Conservation (phyloP, 2,113 vertebrate species). For the Coracopsis vasa region DNA sequence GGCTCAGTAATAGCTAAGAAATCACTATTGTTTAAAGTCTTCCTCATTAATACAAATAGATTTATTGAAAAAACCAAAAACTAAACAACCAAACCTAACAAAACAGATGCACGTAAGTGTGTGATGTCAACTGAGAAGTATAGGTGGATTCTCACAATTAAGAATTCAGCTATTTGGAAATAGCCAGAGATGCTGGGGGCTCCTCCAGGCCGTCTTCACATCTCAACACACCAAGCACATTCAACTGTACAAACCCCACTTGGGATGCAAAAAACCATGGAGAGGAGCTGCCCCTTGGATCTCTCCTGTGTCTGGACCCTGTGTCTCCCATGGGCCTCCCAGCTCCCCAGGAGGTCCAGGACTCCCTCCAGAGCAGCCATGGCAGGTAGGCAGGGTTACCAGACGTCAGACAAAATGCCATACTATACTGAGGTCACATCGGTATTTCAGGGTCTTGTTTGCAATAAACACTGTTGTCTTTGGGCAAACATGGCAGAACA, state of each 20-base stretch:
- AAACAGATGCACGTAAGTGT: background rate
- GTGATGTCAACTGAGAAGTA: background rate
- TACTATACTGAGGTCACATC: background rate
- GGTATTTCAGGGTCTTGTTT: background rate
- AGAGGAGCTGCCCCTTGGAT: background rate
- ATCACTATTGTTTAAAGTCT: background rate
- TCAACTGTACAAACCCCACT: background rate
- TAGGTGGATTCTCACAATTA: background rate
- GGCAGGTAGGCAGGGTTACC: background rate
- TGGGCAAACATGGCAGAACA: background rate
- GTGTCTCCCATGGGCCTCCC: background rate
- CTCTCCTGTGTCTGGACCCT: background rate
- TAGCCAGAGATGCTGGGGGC: rapidly evolving
- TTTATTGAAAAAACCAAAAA: background rate
- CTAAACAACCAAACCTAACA: background rate
- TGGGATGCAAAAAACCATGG: background rate
- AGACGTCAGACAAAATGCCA: rapidly evolving
- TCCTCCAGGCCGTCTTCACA: background rate
- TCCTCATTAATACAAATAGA: background rate
- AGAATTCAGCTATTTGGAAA: background rate
- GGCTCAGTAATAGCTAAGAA: background rate
- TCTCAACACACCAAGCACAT: background rate
- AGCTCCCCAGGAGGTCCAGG: background rate
- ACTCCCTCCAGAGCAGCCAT: background rate
- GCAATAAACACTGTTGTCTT: background rate